Evolutionary conservation across 2,113 vertebrate genomes (phyloP), one percentile per base, ranked within the genome.

Genomic region (Toxotes chatareus): DNA sequence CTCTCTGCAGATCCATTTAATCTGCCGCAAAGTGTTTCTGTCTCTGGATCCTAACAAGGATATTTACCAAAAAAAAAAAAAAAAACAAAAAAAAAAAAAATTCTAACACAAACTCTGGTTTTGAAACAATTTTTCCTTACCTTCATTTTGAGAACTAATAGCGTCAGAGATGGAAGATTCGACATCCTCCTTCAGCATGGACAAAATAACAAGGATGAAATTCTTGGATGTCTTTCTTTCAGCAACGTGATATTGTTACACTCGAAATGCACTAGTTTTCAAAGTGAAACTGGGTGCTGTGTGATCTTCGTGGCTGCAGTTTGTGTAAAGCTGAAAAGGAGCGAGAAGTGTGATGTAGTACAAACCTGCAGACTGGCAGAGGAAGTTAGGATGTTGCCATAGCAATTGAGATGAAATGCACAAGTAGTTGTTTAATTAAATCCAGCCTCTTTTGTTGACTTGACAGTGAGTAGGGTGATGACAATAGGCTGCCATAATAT

Each of bases 371-470:
- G 70, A 42, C 77, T 82, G 94, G 94, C 94, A 87, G 90, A 94
- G 91, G 93, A 95, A 95, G 95, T 92, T 93, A 93, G 80, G 94
- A 96, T 95, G 96, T 97, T 97, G 95, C 96, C 96, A 97, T 97
- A 96, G 96, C 94, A 93, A 96, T 97, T 93, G 93, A 96, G 95
- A 96, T 94, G 95, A 97, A 97, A 96, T 95, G 95, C 94, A 92
- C 94, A 96, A 96, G 95, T 95, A 95, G 93, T 96, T 94, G 96
- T 95, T 96, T 97, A 96, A 97, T 97, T 98, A 96, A 97, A 96
- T 96, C 92, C 96, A 93, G 93, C 93, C 95, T 94, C 92, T 96
- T 96, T 96, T 95, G 95, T 95, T 94, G 95, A 96, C 96, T 94
- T 96, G 95, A 96, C 95, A 96, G 95, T 93, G 90, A 93, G 86